A percentile compares a stretch with the other conserved stretches of the same genome.
Evolutionary conservation across 2,113 vertebrate species (phyloP).

Genomic region (Psettodes erumei): DNA sequence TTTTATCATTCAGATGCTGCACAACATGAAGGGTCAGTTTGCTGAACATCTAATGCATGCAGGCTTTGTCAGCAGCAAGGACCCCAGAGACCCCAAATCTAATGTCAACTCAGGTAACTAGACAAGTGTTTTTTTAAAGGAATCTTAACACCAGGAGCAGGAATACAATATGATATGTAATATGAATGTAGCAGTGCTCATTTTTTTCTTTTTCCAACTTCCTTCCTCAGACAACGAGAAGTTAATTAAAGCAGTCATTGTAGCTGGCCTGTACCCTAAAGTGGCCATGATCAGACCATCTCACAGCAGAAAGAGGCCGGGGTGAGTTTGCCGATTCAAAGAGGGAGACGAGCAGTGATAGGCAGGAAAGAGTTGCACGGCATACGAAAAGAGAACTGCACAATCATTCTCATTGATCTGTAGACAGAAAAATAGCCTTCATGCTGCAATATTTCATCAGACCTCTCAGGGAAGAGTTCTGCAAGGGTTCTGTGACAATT

Average conservation of each 20-base stretch:
- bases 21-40: conserved; percentile 98
- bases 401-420: conserved; percentile 41
- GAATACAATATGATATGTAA: not conserved
- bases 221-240: conserved; percentile 91
- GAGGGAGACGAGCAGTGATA: conserved; percentile 6
- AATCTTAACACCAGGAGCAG: not conserved
- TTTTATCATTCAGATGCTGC: conserved; percentile 88
- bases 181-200: not conserved
- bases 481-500: conserved; percentile 29
- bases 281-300: conserved; percentile 94
- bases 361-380: not conserved
- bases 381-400: conserved; percentile 4
- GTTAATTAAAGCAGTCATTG: conserved; percentile 97
- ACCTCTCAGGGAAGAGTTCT: conserved; percentile 10
- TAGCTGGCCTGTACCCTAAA: conserved; percentile 97
- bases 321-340: conserved; percentile 83
- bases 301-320: conserved; percentile 91
- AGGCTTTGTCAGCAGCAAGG: conserved; percentile 92
- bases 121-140: not conserved
- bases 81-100: conserved; percentile 90
- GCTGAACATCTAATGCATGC: conserved; percentile 92
- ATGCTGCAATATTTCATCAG: conserved; percentile 20
- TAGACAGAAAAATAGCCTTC: conserved; percentile 24
- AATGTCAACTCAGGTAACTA: conserved; percentile 94
- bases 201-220: conserved; percentile 1